Base-by-base conservation (phyloP, 2,797 vertebrate genomes). In the Squalus acanthias region DNA sequence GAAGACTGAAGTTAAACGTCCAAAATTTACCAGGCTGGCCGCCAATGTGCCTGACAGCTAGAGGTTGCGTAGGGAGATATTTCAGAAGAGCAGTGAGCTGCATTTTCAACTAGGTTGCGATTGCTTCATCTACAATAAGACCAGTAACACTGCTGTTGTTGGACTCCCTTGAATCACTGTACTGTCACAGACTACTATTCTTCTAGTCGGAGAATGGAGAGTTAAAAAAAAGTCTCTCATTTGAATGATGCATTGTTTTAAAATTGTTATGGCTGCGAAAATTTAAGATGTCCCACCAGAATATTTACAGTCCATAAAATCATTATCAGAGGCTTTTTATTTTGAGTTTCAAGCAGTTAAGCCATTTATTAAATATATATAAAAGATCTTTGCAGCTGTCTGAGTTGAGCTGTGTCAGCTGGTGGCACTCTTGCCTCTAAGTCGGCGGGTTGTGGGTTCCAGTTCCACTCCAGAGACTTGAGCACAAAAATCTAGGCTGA, bases 111-210 rank as follows among this genome's bases (percentile, higher is more conserved):
- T 39, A 65, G 33, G 29, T 46, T 70, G 22, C 15, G 7, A 70
- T 69, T 94, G 65, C n/a, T 94, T 94, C 65, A 50, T 46, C 63
- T 67, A 39, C n/a, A 94, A 70, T 69, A 69, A 70, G 65, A 95
- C 39, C 93, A 50, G 39, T 13, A 72, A 10, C 39, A 15, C 33
- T 94, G 7, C 65, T 39, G 39, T 20, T 92, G 29, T 29, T 65
- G 33, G 89, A 33, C 2, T 65, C 60, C 60, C n/a, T 22, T 26
- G 39, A 70, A 22, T 70, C 67, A 50, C 15, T 26, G 22, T 26
- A 24, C 46, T 70, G 67, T 95, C n/a, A 69, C 20, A 24, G 9
- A 95, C 20, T 92, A 95, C 20, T 92, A n/a, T 89, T 69, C 63
- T 50, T 70, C 93, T 0, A 24, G n/a, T 69, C 60, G 2, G 67